Conservation (phyloP, 2,888 invertebrate species). For the Timema podura region DNA sequence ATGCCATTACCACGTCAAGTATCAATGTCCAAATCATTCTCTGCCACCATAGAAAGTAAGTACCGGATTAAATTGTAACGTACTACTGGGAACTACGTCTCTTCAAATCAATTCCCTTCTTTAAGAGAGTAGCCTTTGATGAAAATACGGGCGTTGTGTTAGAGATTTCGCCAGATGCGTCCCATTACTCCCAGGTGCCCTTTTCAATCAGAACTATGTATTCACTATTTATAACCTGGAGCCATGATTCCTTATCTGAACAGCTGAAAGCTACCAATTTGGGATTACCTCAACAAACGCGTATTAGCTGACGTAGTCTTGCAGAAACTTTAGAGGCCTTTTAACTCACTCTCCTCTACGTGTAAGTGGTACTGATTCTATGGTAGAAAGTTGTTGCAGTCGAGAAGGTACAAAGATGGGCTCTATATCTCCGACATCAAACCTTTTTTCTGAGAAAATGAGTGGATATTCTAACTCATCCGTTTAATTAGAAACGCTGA, state of each 20-base stretch:
- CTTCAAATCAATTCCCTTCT: too few relatives aligned
- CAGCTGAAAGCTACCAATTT: not conserved
- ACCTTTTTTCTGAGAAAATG: not conserved
- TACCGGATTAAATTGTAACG: not conserved
- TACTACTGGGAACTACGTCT: too few relatives aligned
- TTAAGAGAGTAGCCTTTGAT: too few relatives aligned
- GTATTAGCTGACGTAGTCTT: not conserved
- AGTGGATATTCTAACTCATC: not conserved
- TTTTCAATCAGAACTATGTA: too few relatives aligned
- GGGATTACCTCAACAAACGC: not conserved
- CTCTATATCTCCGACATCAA: not conserved
- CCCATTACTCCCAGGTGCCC: too few relatives aligned
- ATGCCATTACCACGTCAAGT: not conserved
- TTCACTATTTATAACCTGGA: too few relatives aligned
- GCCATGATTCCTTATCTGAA: not conserved
- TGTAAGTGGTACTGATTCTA: not conserved
- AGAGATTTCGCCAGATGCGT: too few relatives aligned
- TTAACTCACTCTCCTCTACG: not conserved
- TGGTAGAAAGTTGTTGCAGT: not conserved
- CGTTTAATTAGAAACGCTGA: not conserved
- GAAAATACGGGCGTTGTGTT: too few relatives aligned
- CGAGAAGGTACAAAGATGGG: not conserved
- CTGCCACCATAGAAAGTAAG: not conserved
- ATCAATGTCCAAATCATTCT: not conserved
- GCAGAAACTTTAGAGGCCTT: not conserved